Percentiles rank a stretch among this genome's conserved stretches.
These are phyloP conservation scores for Poecilia picta DNA, from an alignment of 2,797 vertebrate species.

Conservation along the genomic window DNA sequence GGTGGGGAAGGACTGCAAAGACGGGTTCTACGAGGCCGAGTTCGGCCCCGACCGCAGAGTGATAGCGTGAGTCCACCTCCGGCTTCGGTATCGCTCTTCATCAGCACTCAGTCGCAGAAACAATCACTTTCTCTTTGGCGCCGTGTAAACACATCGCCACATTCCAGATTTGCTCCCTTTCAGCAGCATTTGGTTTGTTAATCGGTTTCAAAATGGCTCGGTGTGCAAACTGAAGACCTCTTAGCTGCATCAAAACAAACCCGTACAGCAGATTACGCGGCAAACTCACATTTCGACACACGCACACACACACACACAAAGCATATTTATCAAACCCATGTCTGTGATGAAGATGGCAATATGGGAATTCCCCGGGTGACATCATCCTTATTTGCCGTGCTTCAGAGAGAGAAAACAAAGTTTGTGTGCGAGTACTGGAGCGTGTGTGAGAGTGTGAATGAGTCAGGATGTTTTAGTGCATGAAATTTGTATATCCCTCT, in stretches of 20 bases:
- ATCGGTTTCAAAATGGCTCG: conserved; percentile 27
- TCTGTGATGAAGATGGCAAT: conserved; percentile 61
- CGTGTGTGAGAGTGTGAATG: conserved; percentile 44
- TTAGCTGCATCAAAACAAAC: conserved; percentile 27
- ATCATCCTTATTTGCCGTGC: conserved; percentile 69
- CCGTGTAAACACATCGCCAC: not conserved
- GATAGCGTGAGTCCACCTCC: conserved; percentile 88
- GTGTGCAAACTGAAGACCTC: conserved; percentile 27
- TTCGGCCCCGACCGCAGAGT: conserved; percentile 94
- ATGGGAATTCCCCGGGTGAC: conserved; percentile 79
- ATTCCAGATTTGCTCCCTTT: conserved; percentile 36
- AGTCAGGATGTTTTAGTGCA: conserved; percentile 41
- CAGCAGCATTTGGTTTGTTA: conserved; percentile 40
- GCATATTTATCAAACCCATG: conserved; percentile 56
- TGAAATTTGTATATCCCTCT: conserved; percentile 44
- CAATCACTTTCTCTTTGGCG: conserved; percentile 2
- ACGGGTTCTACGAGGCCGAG: conserved; percentile 96
- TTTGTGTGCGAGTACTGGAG: conserved; percentile 34
- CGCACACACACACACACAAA: conserved; percentile 17
- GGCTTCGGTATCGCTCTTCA: conserved; percentile 15
- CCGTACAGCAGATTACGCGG: conserved; percentile 7
- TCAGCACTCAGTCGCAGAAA: conserved; percentile 10
- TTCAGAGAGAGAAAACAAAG: conserved; percentile 49
- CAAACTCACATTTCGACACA: conserved; percentile 15
- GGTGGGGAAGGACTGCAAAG: conserved; percentile 97